Evolutionary conservation across 2,113 vertebrate species (phyloP), one percentile per base, ranked within the genome.

Genomic region (Rhadina sibilatrix): DNA sequence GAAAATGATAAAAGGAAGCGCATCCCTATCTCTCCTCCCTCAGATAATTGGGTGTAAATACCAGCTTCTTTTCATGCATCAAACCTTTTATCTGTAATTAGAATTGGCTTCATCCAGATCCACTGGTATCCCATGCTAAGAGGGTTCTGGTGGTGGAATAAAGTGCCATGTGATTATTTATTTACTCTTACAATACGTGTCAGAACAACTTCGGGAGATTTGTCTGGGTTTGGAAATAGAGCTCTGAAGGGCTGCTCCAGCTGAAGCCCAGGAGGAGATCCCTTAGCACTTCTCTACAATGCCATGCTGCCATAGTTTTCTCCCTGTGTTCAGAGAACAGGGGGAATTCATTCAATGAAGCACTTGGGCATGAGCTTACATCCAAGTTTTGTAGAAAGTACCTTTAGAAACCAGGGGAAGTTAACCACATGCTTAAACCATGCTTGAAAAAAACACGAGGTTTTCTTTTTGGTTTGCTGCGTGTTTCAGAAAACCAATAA

Each of bases 21-120:
- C 69, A 90, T 84, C 86, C 64, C 90, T 96, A 92, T 93, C 96
- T 96, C 80, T 91, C 93, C 93, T 94, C 94, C 72, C 88, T 96
- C 83, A 46, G 88, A 97, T 96, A 96, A 96, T 90, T 96, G 95
- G 81, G 57, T 93, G 90, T 97, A 96, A 96, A 96, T 95, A 95
- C 61, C 35, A 79, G 25, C 72, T 90, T 89, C 83, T 97, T 96
- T 96, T 96, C 69, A 96, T 90, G 88, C 95, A 93, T 78, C 92
- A 92, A 57, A 78, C 92, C 95, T 96, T 96, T 97, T 89, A 96
- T 95, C 92, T 96, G 88, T 96, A 96, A 96, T 95, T 95, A 96
- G 61, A 93, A 90, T 89, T 93, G 93, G 94, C 90, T 96, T 95
- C 69, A 84, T 68, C 65, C 83, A 94, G 69, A 93, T 44, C 42